Evolutionary conservation across 2,888 invertebrate genomes (phyloP), one percentile per base, ranked within the genome.

Genomic region (Stegana nigrithorax): DNA sequence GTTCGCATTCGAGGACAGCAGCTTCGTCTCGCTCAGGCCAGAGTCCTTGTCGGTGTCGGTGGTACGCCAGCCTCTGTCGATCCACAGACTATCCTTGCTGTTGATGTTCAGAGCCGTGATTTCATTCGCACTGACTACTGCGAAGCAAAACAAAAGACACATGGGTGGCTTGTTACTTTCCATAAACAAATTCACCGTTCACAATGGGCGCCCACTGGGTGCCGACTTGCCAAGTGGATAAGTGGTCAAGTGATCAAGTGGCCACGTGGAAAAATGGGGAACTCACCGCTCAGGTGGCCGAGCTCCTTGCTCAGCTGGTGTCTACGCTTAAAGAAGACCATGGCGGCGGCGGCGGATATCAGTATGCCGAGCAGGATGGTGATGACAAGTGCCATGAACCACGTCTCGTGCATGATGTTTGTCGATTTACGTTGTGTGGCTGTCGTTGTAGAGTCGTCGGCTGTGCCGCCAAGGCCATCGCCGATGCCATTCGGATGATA

Each of bases 81-180:
- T 91, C 91, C 91, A 91, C 36, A 91, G 84, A 66, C 89, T 90
- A 75, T 90, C 90, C 81, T 91, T 91, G 66, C 88, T 88, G 68
- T 86, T 86, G 59, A 86, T 83, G 71, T 86, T 86, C 64, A 87
- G 67, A 1, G 86, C 86, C 17, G 86, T 85, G 64, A 87, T 86
- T 76, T 87, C 87, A 73, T 85, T 87, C 60, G 86, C 86, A 73
- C 85, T 87, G 27, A 87, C 86, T 65, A 87, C 87, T 81, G 72
- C 65, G 25, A 32, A 50, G 50, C 12, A 59, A 58, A 60, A n/a
- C 19, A 19, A 21, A 21, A 32, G 21, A 32, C 5, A 44, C 23
- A 55, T 44, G 19, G n/a, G n/a, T n/a, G n/a, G 44, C 27, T 51
- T 4, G 42, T 42, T 42, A n/a, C n/a, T n/a, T n/a, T n/a, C n/a